Percentiles rank a stretch among this genome's conserved stretches.
Conservation (phyloP, 2,113 vertebrate genomes). For the Micronycteris hirsuta region DNA sequence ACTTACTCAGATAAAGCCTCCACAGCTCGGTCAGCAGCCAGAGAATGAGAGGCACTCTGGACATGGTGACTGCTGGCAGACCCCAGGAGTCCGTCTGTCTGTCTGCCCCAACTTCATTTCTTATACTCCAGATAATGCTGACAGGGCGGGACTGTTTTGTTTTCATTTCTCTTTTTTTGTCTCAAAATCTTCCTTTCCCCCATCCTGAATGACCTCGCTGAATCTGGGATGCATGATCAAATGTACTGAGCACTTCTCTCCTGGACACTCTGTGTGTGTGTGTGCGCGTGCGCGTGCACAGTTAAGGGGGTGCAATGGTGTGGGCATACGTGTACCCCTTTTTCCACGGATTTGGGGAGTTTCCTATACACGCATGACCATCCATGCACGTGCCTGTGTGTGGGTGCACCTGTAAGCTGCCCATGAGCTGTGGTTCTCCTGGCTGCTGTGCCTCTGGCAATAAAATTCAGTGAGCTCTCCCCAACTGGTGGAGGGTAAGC, state of each 20-base stretch:
- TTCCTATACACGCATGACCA: neutral
- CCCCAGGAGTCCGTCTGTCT: conserved; percentile 1
- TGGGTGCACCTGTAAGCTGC: neutral
- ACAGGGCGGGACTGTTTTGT: conserved; percentile 7
- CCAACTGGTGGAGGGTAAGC: neutral
- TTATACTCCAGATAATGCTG: conserved; percentile 68
- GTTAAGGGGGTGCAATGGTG: neutral
- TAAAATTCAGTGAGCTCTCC: neutral
- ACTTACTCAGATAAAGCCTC: conserved; percentile 70
- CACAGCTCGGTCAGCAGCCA: conserved; percentile 53
- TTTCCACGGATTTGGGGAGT: neutral
- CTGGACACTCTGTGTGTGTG: neutral
- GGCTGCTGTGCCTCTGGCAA: neutral
- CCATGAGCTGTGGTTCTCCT: fast-evolving
- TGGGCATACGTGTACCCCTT: neutral
- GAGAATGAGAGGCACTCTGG: conserved; percentile 1
- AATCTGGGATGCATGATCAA: neutral
- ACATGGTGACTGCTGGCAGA: conserved; percentile 51
- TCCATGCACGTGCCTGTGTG: neutral
- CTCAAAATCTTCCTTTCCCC: conserved; percentile 51
- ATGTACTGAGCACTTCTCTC: conserved; percentile 44
- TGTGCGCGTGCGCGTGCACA: neutral
- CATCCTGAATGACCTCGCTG: neutral
- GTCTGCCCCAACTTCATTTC: neutral
- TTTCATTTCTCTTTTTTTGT: conserved; percentile 66